Evolutionary conservation across 2,888 invertebrate genomes (phyloP), one percentile per base, ranked within the genome.

Genomic region (Crocallis elinguaria): DNA sequence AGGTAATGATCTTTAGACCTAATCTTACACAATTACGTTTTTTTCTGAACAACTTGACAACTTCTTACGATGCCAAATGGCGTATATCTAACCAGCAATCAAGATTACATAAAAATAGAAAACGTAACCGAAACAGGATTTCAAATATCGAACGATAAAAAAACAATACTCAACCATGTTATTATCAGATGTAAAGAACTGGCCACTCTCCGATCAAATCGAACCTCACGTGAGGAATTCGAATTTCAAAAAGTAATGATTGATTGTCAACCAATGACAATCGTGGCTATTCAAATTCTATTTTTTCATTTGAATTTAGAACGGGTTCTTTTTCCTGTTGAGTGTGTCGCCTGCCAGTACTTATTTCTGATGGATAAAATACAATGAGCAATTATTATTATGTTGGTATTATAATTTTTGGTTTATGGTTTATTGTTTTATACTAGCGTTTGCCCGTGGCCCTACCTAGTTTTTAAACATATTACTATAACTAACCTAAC

Each of bases 181-280:
- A 69, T 67, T 63, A 69, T 70, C 70, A 67, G 73, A 78, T 74
- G 71, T 67, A 72, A 36, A 52, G 45, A 51, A 74, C 73, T 70
- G 70, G 79, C 80, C 71, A 75, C 75, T 74, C 73, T 71, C 77
- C 74, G 83, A 85, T 85, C 79, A 61, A 80, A 86, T 86, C 86
- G 74, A 80, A 77, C 76, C 76, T 77, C 81, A 78, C 79, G 81
- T 81, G 82, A 72, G 79, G 85, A 86, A 84, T 54, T 54, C 53
- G 78, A 81, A 87, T 84, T 87, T 88, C 82, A 83, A 88, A 86
- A 86, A 85, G 46, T 86, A 86, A 87, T 88, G 87, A 88, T 88
- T 88, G 87, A 88, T 88, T 88, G 88, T 88, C 86, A 86, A 85
- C 87, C 84, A 86, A 84, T 88, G 86, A 88, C 88, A 88, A 87